Percentiles rank a stretch among this genome's conserved stretches.
Evolutionary conservation across 2,797 vertebrate genomes (phyloP).

Genomic region (Catostomus latipinnis): DNA sequence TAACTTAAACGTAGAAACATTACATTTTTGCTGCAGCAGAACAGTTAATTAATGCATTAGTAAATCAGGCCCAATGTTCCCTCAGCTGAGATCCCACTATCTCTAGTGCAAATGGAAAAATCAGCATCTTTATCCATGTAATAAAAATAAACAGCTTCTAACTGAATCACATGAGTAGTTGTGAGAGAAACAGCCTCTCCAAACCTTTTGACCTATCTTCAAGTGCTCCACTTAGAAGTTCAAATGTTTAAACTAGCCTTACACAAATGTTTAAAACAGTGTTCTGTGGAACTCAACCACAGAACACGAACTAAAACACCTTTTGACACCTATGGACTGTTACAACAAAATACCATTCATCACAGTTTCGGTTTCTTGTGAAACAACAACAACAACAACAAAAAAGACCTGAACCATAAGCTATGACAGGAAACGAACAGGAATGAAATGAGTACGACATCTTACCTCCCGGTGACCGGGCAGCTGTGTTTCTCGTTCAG

Average conservation of each 20-base stretch:
- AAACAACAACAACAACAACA: background rate
- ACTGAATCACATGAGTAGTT: background rate
- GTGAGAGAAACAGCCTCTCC: background rate
- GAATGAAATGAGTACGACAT: background rate
- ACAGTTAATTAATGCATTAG: background rate
- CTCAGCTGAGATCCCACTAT: too few species aligned
- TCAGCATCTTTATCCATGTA: background rate
- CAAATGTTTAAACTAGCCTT: background rate
- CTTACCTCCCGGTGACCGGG: slow-evolving; percentile 75
- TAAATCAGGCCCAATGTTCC: background rate
- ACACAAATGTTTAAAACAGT: slow-evolving; percentile 1
- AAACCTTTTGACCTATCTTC: background rate
- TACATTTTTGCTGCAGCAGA: background rate
- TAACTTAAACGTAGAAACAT: background rate
- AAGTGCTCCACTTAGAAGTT: slow-evolving; percentile 16
- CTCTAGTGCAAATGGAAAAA: too few species aligned
- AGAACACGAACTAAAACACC: background rate
- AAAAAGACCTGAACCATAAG: background rate
- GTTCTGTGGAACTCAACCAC: background rate
- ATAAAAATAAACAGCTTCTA: background rate
- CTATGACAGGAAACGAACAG: background rate
- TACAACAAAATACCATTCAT: background rate
- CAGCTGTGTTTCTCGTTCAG: slow-evolving; percentile 62
- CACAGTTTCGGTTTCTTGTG: background rate
- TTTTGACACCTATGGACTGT: too few species aligned